Evolutionary conservation across 2,113 vertebrate species (phyloP).

Genomic region (Cygnus buccinator): DNA sequence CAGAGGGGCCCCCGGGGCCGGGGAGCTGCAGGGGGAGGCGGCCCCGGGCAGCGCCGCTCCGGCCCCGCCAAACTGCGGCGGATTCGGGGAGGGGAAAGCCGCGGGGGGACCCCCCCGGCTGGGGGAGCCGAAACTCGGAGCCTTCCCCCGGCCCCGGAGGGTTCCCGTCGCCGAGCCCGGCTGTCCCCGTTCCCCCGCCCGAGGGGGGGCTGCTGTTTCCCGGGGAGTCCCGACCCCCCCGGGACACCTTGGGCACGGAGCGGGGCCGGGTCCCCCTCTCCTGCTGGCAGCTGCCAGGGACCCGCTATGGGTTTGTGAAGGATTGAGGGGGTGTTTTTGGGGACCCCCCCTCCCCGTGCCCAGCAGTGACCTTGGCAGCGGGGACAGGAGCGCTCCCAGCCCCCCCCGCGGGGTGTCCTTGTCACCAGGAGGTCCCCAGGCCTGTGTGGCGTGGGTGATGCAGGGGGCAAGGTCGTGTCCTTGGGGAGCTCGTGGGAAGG

Average conservation of each 20-base stretch:
- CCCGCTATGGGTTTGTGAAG: not conserved
- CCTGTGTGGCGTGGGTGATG: not conserved
- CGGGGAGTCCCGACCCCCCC: not conserved
- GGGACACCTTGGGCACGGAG: not conserved
- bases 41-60: not conserved
- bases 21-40: not conserved
- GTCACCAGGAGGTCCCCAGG: not conserved
- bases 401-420: not conserved
- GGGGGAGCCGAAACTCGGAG: not conserved
- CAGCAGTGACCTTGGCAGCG: not conserved
- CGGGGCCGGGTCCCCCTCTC: not conserved
- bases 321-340: not conserved
- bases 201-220: not conserved
- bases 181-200: not conserved
- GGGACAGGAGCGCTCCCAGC: not conserved
- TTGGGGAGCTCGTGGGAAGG: not conserved
- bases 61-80: not conserved
- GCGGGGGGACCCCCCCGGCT: not conserved
- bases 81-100: not conserved
- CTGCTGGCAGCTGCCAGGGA: not conserved
- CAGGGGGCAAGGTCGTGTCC: not conserved
- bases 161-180: not conserved
- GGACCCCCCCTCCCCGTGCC: not conserved
- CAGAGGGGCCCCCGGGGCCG: not conserved
- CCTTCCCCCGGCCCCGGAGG: not conserved